Evolutionary conservation across 2,888 invertebrate species (phyloP), one percentile per base, ranked within the genome.

Genomic region (Hyalella azteca): DNA sequence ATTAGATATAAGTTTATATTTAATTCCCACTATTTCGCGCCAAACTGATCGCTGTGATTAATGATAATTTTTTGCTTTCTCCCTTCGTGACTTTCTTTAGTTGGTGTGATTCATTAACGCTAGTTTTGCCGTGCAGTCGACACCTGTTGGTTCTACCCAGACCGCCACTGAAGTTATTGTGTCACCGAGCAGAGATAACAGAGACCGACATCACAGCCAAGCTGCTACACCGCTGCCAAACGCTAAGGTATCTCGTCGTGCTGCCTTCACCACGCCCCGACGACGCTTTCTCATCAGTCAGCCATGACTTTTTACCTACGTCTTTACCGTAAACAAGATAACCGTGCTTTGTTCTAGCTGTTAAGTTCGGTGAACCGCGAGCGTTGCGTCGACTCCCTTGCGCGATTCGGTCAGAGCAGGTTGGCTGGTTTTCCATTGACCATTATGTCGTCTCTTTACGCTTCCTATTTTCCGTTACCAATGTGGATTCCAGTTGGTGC

Each of bases 101-200:
- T 36, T 29, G 5, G 32, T 73, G 73, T 73, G 73, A 40, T n/a
- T 49, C 4, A 39, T 22, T 73, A 41, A 54, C 54, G 54, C 54
- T 5, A 54, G 54, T 9, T 22, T 9, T 54, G 54, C 54, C 66
- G 91, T 91, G 85, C 92, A 96, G 96, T 95, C 95, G 86, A 96
- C 96, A 85, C 95, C 96, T 83, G 95, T 96, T 87, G 95, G 95
- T 87, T 95, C 96, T 77, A 91, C 95, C 87, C 95, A 95, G 90
- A 95, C 95, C 86, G 94, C 93, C 86, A 95, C 95, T 88, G 96
- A 96, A 90, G 93, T 94, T 86, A 93, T 96, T 86, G 93, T 94
- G 86, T 95, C 96, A 86, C 95, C 95, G 86, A 95, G 94, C 89
- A 92, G 95, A 88, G 95, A 95, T 88, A 91, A 94, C 89, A 92